These are phyloP conservation scores for Eumacrocentrus americanus DNA, from an alignment of 2,888 invertebrate genomes.

Conservation along the genomic window DNA sequence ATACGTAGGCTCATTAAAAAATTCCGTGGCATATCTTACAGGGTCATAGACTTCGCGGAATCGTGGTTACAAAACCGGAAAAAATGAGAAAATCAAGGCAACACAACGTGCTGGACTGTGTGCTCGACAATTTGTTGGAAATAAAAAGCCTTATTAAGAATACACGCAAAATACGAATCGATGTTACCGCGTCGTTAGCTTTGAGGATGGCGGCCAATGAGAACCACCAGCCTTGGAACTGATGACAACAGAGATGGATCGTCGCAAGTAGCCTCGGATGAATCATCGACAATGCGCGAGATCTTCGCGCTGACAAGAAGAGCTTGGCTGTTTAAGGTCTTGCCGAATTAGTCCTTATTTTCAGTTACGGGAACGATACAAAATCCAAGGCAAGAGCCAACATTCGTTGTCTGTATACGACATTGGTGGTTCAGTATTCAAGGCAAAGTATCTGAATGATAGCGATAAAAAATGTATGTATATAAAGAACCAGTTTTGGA, in stretches of 20 bases:
- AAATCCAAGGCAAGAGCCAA: background rate
- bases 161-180: background rate
- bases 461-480: constrained; percentile 10
- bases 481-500: constrained; percentile 1
- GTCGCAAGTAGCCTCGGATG: constrained; percentile 38
- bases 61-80: constrained; percentile 6
- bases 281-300: constrained; percentile 37
- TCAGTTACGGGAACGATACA: constrained; percentile 2
- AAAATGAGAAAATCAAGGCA: constrained; percentile 8
- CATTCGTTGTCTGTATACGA: no score
- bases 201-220: constrained; percentile 28
- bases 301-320: constrained; percentile 37
- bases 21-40: constrained; percentile 30
- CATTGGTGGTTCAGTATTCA: background rate
- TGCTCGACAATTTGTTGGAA: background rate
- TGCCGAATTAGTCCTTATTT: constrained; percentile 27
- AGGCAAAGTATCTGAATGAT: constrained; percentile 1
- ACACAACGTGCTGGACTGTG: constrained; percentile 24
- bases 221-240: constrained; percentile 38
- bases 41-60: constrained; percentile 31
- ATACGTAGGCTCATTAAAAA: constrained; percentile 30
- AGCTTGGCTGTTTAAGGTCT: constrained; percentile 36
- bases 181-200: background rate
- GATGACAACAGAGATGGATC: constrained; percentile 45
- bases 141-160: constrained; percentile 6